Conservation (phyloP, 2,797 vertebrate species). For the Coregonus ussuriensis region DNA sequence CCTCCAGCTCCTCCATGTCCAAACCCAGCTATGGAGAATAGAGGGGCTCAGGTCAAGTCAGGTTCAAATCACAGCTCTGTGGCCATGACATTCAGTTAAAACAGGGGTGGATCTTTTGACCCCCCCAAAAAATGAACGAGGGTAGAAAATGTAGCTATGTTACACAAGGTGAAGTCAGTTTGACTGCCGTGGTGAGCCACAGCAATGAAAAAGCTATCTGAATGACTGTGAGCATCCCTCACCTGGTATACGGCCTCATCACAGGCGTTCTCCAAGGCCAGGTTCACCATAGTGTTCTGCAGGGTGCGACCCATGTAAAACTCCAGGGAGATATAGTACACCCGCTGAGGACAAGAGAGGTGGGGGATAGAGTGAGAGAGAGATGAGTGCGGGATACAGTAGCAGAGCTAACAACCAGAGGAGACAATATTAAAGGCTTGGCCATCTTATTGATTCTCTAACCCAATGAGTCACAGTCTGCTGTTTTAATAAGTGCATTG, state of each 20-base stretch:
- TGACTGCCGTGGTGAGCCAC: neutral
- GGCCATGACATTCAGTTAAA: neutral
- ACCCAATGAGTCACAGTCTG: too few relatives aligned
- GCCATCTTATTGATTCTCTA: neutral
- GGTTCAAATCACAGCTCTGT: neutral
- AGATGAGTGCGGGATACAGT: constrained; percentile 3
- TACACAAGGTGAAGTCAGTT: neutral
- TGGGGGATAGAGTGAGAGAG: constrained; percentile 7
- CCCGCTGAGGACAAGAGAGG: constrained; percentile 77
- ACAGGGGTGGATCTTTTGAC: too few relatives aligned
- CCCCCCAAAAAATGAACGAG: too few relatives aligned
- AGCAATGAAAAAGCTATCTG: neutral
- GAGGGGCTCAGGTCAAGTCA: neutral
- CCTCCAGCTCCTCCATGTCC: constrained; percentile 95
- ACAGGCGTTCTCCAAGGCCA: constrained; percentile 93
- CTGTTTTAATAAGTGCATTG: too few relatives aligned
- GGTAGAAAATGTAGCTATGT: neutral
- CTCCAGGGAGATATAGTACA: constrained; percentile 97
- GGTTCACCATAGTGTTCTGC: constrained; percentile 99
- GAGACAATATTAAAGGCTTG: neutral
- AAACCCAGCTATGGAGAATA: constrained; percentile 83
- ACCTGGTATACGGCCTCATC: constrained; percentile 98
- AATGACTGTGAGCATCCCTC: neutral
- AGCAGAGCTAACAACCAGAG: constrained; percentile 22
- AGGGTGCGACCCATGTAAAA: constrained; percentile 99